phyloP scores from a whole-genome alignment of 2,797 vertebrate species.

The Martes flavigula region DNA sequence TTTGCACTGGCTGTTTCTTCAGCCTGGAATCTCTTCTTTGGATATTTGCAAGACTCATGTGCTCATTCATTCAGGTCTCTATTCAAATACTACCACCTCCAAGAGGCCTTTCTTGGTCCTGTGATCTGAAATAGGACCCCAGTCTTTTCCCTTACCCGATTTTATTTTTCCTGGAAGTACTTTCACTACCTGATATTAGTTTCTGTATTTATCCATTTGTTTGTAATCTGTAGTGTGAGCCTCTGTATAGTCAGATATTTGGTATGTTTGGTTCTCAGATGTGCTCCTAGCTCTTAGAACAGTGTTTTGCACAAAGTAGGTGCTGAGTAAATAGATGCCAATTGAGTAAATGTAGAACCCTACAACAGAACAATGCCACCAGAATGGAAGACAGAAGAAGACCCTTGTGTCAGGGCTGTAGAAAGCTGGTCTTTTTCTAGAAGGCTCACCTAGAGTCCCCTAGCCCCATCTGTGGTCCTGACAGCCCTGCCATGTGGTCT shows the following conservation, averaged over 20 bases:
- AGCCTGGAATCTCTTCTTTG: background rate
- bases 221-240: background rate
- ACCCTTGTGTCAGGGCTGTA: too few species aligned
- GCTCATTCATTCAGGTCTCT: background rate
- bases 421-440: background rate
- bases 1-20: background rate
- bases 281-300: background rate
- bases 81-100: too few species aligned
- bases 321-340: background rate
- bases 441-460: background rate
- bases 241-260: background rate
- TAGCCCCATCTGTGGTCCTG: fast-evolving
- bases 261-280: background rate
- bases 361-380: background rate
- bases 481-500: background rate
- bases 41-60: background rate
- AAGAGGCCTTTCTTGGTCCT: background rate
- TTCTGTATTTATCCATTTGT: background rate
- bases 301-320: background rate
- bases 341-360: background rate
- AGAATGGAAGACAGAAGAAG: background rate
- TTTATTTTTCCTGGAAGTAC: background rate
- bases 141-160: background rate
- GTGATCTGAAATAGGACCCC: background rate
- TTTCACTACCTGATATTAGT: background rate